Evolutionary conservation across 2,888 invertebrate genomes (phyloP).

Genomic region (Scaeva pyrastri): DNA sequence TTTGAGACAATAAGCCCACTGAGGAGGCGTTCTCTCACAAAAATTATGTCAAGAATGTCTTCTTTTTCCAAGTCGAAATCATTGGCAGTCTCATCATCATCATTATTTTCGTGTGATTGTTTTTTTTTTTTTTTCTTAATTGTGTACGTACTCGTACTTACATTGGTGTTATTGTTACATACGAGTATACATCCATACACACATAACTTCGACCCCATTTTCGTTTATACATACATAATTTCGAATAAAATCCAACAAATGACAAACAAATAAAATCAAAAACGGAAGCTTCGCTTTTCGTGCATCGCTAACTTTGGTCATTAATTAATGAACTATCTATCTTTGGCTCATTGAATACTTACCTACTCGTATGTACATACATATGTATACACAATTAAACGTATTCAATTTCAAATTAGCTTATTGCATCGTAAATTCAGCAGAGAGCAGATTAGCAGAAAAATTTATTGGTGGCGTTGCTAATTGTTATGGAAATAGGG

Average conservation of each 20-base stretch:
- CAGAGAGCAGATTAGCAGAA: too few species aligned
- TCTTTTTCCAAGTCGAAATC: constrained; percentile 18
- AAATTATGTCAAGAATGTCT: constrained; percentile 66
- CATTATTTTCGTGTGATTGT: constrained; percentile 8
- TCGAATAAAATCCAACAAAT: background rate
- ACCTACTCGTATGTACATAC: too few species aligned
- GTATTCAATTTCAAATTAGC: too few species aligned
- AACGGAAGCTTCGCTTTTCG: constrained; percentile 68
- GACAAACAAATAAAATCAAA: constrained; percentile 31
- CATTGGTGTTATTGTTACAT: constrained; percentile 6
- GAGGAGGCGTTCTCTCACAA: constrained; percentile 47
- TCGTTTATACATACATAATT: constrained; percentile 4
- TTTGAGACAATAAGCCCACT: constrained; percentile 23
- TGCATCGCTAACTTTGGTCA: constrained; percentile 69
- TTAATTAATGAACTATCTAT: constrained; percentile 57
- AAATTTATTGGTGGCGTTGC: too few species aligned
- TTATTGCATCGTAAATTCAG: too few species aligned
- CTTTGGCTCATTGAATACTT: background rate
- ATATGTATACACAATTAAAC: too few species aligned
- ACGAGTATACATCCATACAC: too few species aligned
- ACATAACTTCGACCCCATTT: constrained; percentile 53
- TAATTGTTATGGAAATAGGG: too few species aligned
- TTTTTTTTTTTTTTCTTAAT: background rate
- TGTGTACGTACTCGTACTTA: background rate
- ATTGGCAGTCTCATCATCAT: background rate